phyloP scores from a whole-genome alignment of 2,797 vertebrate genomes.

The Parauchenoglanis punctatus region DNA sequence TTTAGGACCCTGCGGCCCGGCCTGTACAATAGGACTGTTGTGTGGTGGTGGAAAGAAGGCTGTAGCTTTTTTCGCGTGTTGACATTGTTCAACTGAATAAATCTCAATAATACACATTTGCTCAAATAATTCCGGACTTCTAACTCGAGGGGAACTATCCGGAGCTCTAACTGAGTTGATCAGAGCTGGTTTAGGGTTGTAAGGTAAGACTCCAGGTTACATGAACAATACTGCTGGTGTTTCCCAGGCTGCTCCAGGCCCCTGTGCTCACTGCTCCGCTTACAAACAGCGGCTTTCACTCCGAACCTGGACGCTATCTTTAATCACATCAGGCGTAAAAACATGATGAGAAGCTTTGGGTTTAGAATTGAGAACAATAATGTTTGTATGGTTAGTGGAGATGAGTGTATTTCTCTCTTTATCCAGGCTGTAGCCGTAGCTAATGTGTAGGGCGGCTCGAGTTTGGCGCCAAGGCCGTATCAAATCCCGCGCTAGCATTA shows the following conservation, averaged over 20 bases:
- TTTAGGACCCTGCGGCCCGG: constrained; percentile 82
- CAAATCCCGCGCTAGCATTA: constrained; percentile 39
- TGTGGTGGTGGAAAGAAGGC: constrained; percentile 74
- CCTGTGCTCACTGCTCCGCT: constrained; percentile 52
- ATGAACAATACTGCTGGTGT: constrained; percentile 73
- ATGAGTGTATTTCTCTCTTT: constrained; percentile 3
- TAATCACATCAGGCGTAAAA: background rate
- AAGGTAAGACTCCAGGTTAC: constrained; percentile 70
- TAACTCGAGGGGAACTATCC: background rate
- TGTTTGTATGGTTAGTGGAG: constrained; percentile 53
- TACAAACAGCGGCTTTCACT: background rate
- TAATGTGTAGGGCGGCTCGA: constrained; percentile 45
- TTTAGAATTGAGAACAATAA: background rate
- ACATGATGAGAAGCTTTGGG: background rate
- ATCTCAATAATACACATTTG: constrained; percentile 35
- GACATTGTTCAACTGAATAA: constrained; percentile 62
- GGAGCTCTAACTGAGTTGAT: background rate
- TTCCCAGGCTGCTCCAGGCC: constrained; percentile 66
- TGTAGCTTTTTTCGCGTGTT: constrained; percentile 65
- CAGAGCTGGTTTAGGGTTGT: constrained; percentile 45
- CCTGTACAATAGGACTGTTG: constrained; percentile 93
- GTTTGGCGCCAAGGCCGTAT: constrained; percentile 76
- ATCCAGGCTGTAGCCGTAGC: constrained; percentile 14
- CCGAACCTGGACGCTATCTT: background rate
- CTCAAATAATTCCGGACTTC: background rate